phyloP scores from a whole-genome alignment of 2,888 invertebrate species.

The Xylophagus ater region DNA sequence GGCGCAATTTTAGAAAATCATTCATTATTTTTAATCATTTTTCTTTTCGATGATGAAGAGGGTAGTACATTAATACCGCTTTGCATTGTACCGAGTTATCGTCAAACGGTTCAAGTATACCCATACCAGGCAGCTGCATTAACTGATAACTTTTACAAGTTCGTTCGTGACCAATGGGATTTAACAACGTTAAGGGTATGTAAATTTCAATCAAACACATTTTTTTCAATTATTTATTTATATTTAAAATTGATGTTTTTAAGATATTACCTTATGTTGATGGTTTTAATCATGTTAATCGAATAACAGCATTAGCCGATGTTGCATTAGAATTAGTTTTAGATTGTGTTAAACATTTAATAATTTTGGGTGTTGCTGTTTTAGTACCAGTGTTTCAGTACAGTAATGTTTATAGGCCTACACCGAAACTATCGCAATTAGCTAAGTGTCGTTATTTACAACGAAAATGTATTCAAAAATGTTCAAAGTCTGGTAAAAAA shows the following conservation, averaged over 20 bases:
- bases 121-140: constrained; percentile 75
- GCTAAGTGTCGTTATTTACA: constrained; percentile 54
- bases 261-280: constrained; percentile 69
- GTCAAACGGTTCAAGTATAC: constrained; percentile 58
- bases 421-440: constrained; percentile 55
- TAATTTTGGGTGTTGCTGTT: constrained; percentile 63
- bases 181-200: constrained; percentile 68
- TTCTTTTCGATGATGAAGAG: constrained; percentile 45
- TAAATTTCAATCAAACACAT: constrained; percentile 3
- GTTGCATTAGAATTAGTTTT: constrained; percentile 72
- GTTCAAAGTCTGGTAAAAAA: constrained; percentile 52
- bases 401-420: constrained; percentile 60
- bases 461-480: constrained; percentile 56
- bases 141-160: constrained; percentile 53
- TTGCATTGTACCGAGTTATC: constrained; percentile 58
- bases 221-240: no score
- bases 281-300: constrained; percentile 68
- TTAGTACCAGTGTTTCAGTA: constrained; percentile 72
- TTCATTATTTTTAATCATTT: constrained; percentile 6
- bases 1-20: no score
- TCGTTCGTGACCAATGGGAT: constrained; percentile 64
- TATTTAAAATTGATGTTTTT: no score
- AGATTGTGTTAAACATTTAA: constrained; percentile 68
- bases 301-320: constrained; percentile 67
- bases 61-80: constrained; percentile 64